Evolutionary conservation across 2,797 vertebrate genomes (phyloP).

Genomic region (Hydrophis major): DNA sequence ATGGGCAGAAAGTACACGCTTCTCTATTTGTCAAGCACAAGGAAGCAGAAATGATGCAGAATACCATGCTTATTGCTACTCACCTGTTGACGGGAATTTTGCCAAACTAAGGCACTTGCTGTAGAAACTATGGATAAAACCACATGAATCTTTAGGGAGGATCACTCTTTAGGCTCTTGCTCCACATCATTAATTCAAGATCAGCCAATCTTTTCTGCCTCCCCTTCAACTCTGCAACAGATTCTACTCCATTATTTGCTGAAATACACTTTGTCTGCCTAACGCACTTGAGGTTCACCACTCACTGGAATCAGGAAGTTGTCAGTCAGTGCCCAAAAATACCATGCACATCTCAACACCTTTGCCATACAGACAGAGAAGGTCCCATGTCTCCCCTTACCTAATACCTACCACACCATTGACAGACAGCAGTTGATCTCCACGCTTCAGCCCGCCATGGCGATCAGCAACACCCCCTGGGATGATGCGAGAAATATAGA

Average conservation of each 20-base stretch:
- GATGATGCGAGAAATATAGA: conserved; percentile 92
- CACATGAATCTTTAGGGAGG: not conserved
- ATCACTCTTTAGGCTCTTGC: not conserved
- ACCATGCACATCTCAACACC: not conserved
- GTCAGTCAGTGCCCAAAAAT: not conserved
- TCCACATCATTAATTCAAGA: not conserved
- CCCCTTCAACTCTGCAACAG: not conserved
- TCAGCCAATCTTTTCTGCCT: not conserved
- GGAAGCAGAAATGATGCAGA: not conserved
- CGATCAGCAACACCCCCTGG: conserved; percentile 89
- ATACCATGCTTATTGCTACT: not conserved
- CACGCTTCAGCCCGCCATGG: conserved; percentile 88
- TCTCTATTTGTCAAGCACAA: not conserved
- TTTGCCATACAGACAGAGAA: not conserved
- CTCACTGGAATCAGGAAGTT: not conserved
- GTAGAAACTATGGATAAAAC: not conserved
- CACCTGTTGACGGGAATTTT: not conserved
- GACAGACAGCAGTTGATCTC: conserved; percentile 89
- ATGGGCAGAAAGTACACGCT: not conserved
- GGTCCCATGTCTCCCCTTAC: no score
- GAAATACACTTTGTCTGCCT: not conserved
- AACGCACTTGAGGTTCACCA: not conserved
- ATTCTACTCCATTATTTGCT: not conserved
- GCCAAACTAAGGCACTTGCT: not conserved
- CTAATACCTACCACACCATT: conserved; percentile 83